These are phyloP conservation scores for Plutomurus gul DNA, from an alignment of 1,140 invertebrate genomes.

Conservation along the genomic window DNA sequence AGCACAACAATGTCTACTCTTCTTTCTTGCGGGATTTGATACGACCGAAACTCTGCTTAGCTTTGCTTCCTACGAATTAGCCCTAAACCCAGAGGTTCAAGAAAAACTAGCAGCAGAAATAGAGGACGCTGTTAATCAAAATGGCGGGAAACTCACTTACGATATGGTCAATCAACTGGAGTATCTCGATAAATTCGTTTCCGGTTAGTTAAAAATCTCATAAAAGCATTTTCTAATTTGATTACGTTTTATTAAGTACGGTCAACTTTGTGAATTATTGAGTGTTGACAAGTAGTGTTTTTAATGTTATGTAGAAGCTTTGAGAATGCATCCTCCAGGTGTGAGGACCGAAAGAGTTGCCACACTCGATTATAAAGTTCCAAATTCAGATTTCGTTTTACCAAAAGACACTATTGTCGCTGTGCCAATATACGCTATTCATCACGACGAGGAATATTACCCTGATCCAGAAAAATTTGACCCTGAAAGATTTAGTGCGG, in stretches of 20 bases:
- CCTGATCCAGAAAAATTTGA: conserved; percentile 65
- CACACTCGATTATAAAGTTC: conserved; percentile 62
- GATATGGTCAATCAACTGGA: conserved; percentile 42
- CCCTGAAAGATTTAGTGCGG: conserved; percentile 63
- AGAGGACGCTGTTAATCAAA: not conserved
- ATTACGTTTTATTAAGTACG: no score
- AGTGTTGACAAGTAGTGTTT: no score
- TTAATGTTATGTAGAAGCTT: conserved; percentile 58
- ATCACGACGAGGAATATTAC: conserved; percentile 66
- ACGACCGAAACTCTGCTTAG: conserved; percentile 59
- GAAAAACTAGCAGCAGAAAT: conserved; percentile 46
- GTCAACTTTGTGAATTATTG: no score
- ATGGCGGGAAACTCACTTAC: conserved; percentile 48
- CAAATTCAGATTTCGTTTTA: conserved; percentile 58
- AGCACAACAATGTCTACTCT: conserved; percentile 51
- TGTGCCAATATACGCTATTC: conserved; percentile 63
- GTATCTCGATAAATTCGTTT: conserved; percentile 51
- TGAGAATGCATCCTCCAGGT: conserved; percentile 63
- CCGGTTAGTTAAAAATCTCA: conserved; percentile 25
- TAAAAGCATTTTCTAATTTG: not conserved
- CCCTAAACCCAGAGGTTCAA: conserved; percentile 58
- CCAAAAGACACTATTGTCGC: conserved; percentile 58
- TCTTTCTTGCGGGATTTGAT: conserved; percentile 60
- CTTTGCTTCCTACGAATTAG: conserved; percentile 57
- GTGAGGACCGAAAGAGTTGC: conserved; percentile 60